Conservation (phyloP, 2,797 vertebrate genomes). For the Otus scops region DNA sequence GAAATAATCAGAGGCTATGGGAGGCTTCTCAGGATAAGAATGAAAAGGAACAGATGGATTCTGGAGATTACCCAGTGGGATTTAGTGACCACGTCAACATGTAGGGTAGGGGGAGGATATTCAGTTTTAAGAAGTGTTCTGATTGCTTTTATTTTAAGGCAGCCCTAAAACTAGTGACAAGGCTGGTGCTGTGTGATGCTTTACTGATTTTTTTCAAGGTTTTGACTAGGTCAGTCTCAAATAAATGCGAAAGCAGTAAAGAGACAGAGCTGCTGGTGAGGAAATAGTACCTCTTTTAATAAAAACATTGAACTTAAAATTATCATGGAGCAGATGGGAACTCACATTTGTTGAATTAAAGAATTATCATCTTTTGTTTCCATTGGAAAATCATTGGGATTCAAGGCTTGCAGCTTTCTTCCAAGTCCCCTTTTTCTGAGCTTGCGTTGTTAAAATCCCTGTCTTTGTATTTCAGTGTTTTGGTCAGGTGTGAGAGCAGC, state of each 20-base stretch:
- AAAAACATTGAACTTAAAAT: background rate
- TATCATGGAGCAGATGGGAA: background rate
- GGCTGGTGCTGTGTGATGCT: background rate
- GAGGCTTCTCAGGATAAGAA: constrained; percentile 18
- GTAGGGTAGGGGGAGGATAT: background rate
- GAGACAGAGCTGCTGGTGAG: background rate
- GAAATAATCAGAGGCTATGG: constrained; percentile 55
- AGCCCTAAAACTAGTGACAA: background rate
- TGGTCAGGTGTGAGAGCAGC: constrained; percentile 26
- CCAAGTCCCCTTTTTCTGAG: background rate
- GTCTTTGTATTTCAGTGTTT: background rate
- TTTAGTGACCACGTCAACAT: constrained; percentile 48
- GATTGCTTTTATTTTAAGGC: constrained; percentile 19
- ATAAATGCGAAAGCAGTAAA: background rate
- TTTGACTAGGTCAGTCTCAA: background rate
- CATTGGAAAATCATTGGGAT: background rate
- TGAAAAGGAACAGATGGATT: constrained; percentile 65
- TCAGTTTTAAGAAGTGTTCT: background rate
- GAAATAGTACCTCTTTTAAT: background rate
- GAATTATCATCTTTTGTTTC: background rate
- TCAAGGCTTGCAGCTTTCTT: background rate
- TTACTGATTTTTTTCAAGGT: background rate
- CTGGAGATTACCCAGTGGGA: constrained; percentile 53
- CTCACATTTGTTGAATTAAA: background rate
- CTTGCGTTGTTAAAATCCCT: background rate